Percentiles rank a stretch among this genome's conserved stretches.
phyloP scores from a whole-genome alignment of 2,113 vertebrate species.

The Oryzias woworae region DNA sequence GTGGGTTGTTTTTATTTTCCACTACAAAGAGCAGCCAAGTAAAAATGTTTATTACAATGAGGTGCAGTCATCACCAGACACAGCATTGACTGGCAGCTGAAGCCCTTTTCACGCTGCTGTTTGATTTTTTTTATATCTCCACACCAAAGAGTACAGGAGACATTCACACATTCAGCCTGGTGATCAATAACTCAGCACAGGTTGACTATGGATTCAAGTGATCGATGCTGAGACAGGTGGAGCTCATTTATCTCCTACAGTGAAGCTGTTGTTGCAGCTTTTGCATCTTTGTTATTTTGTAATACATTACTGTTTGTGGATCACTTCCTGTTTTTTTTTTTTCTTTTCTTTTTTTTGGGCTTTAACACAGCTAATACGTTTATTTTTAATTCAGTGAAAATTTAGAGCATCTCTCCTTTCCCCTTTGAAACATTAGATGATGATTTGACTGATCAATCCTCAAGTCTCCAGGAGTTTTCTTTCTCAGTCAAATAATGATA shows the following conservation, averaged over 20 bases:
- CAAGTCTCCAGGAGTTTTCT: too few species aligned
- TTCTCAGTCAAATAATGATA: too few species aligned
- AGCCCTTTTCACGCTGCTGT: background rate
- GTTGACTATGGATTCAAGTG: background rate
- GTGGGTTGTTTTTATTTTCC: conserved; percentile 9
- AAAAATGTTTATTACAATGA: conserved; percentile 12
- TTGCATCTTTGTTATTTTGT: conserved; percentile 10
- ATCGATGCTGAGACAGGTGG: background rate
- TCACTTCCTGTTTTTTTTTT: too few species aligned
- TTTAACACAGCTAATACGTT: too few species aligned
- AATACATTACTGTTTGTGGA: background rate
- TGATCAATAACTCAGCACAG: background rate
- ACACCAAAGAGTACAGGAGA: background rate
- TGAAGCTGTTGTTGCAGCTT: conserved; percentile 9
- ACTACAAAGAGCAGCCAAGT: conserved; percentile 5
- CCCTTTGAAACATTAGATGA: too few species aligned
- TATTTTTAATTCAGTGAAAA: too few species aligned
- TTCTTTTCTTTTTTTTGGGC: too few species aligned
- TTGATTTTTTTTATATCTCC: background rate
- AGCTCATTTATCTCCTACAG: background rate
- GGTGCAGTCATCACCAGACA: background rate
- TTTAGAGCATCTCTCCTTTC: too few species aligned
- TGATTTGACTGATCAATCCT: too few species aligned
- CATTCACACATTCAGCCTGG: background rate
- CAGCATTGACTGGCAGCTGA: conserved; percentile 9